A percentile compares a stretch with the other conserved stretches of the same genome.
These are phyloP conservation scores for Enteromius fasciolatus DNA, from an alignment of 2,797 vertebrate genomes.

Conservation along the genomic window DNA sequence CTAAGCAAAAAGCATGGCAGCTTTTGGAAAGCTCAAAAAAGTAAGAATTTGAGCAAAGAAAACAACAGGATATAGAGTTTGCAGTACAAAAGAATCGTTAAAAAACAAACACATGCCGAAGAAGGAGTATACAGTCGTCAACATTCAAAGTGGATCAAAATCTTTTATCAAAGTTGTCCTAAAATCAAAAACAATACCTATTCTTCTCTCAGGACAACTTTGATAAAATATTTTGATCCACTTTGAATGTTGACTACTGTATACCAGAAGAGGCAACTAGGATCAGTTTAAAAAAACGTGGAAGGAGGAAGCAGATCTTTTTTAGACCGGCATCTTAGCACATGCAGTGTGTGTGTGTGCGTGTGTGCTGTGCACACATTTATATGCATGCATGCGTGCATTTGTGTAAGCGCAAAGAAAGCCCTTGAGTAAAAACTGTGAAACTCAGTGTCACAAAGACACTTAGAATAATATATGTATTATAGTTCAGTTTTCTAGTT, in stretches of 20 bases:
- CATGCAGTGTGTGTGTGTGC: not conserved
- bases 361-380: too few species aligned
- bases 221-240: too few species aligned
- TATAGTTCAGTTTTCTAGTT: not conserved
- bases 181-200: too few species aligned
- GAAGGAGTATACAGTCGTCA: not conserved
- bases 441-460: not conserved
- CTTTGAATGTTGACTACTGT: too few species aligned
- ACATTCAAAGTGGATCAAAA: too few species aligned
- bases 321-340: not conserved
- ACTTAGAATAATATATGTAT: not conserved
- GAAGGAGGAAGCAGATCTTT: not conserved
- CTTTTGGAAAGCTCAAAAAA: not conserved
- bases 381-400: not conserved
- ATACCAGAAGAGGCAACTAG: not conserved
- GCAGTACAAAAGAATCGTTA: not conserved
- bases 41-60: not conserved
- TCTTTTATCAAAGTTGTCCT: too few species aligned
- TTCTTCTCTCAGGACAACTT: too few species aligned
- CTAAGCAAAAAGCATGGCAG: not conserved
- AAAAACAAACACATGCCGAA: not conserved
- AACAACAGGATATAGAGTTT: not conserved
- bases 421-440: not conserved
- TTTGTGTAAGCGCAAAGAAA: not conserved
- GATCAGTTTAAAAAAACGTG: not conserved